Evolutionary conservation across 2,797 vertebrate genomes (phyloP).

Genomic region (Gallinago stenura): DNA sequence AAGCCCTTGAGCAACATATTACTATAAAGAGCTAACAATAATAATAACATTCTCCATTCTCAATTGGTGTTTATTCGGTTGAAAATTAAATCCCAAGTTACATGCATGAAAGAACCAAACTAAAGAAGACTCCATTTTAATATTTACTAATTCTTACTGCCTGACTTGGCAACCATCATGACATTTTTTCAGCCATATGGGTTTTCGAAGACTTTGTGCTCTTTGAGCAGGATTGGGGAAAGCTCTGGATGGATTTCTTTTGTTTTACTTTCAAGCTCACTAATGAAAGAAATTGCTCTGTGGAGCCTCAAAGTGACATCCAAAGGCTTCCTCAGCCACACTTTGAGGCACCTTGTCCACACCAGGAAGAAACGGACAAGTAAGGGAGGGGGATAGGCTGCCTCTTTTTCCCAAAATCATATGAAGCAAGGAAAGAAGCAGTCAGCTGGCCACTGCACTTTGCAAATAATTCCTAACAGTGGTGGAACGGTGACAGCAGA

Average conservation of each 20-base stretch:
- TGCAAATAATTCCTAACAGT: neutral
- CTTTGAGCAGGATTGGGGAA: slow-evolving; percentile 10
- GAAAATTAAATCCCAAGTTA: slow-evolving; percentile 50
- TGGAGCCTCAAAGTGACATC: neutral
- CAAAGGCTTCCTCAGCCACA: neutral
- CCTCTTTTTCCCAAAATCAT: neutral
- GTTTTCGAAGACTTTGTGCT: slow-evolving; percentile 40
- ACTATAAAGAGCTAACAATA: neutral
- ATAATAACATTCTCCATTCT: slow-evolving; percentile 36
- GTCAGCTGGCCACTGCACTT: neutral
- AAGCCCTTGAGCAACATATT: neutral
- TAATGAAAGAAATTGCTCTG: slow-evolving; percentile 26
- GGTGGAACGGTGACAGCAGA: accelerated
- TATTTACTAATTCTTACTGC: slow-evolving; percentile 56
- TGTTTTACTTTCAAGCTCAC: slow-evolving; percentile 45
- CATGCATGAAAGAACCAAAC: neutral
- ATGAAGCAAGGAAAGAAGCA: neutral
- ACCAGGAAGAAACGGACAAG: neutral
- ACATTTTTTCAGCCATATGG: slow-evolving; percentile 14
- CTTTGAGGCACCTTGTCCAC: neutral
- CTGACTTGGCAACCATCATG: slow-evolving; percentile 38
- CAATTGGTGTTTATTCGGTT: slow-evolving; percentile 28
- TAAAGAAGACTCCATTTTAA: slow-evolving; percentile 50
- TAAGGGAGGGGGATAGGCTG: neutral
- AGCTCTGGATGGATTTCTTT: slow-evolving; percentile 45